Evolutionary conservation across 2,113 vertebrate species (phyloP), one percentile per base, ranked within the genome.

Genomic region (Nothobranchius furzeri): DNA sequence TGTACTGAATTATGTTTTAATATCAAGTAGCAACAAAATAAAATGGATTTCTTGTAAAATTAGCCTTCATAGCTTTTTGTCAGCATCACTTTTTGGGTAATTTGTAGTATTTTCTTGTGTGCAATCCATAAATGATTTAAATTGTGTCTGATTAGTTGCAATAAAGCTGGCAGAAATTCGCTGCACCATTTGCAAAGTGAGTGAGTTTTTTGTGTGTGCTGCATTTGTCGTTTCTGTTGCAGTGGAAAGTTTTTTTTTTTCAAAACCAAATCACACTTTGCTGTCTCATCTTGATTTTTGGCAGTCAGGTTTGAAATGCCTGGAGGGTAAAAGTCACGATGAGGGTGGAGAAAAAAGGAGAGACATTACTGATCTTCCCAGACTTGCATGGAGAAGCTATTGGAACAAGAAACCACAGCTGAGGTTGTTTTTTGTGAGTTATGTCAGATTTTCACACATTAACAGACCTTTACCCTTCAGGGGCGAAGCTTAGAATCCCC

Each of bases 1-100:
- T 73, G 68, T 73, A 64, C 61, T 75, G 50, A 73, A 10, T 47
- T 55, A 24, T 67, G 12, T 72, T 75, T 61, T 66, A 12, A 14
- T 47, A 53, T 40, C 17, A 47, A 12, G 9, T 60, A 17, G 35
- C 10, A 47, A 54, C 9, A 30, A 15, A 62, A 13, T 53, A 63
- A 64, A 50, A 50, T 51, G 17, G 2, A 37, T 55, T 24, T 49
- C 55, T 25, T 68, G 30, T 52, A 66, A 57, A 64, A 36, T 46
- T 1, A 70, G n/a, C 9, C 2, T 45, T 20, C 15, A 48, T 50
- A 13, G 49, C 10, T 10, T 9, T 52, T 15, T 45, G 8, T 40
- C 12, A 30, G 17, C 42, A 58, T n/a, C 59, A 49, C 42, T 74
- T 68, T 62, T 35, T 60, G 36, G 75, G 57, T 43, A 49, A 7